Percentiles rank a stretch among this genome's conserved stretches.
These are phyloP conservation scores for Scaptomyza polygonia DNA, from an alignment of 2,888 invertebrate genomes.

Conservation along the genomic window DNA sequence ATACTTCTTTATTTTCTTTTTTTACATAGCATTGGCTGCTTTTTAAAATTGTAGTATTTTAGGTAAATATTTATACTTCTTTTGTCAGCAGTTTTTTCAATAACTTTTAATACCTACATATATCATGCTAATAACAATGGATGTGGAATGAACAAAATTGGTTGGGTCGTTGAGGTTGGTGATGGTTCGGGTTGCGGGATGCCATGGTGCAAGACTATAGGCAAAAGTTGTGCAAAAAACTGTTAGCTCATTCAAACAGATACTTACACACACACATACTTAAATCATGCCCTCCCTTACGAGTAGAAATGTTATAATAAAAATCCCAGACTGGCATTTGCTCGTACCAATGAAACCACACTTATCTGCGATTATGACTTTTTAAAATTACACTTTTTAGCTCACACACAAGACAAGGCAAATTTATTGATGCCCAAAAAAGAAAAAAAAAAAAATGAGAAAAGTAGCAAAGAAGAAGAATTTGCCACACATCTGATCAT, in stretches of 20 bases:
- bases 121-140: slow-evolving; percentile 72
- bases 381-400: slow-evolving; percentile 80
- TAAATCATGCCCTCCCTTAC: slow-evolving; percentile 35
- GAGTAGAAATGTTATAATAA: slow-evolving; percentile 75
- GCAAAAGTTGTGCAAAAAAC: slow-evolving; percentile 69
- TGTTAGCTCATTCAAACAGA: slow-evolving; percentile 30
- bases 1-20: slow-evolving; percentile 2
- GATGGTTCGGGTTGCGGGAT: neutral
- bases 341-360: slow-evolving; percentile 78
- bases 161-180: slow-evolving; percentile 33
- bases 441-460: too few relatives aligned
- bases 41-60: slow-evolving; percentile 71
- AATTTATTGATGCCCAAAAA: slow-evolving; percentile 59
- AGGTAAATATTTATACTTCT: slow-evolving; percentile 81
- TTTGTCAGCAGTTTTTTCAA: slow-evolving; percentile 82
- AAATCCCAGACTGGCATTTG: slow-evolving; percentile 65
- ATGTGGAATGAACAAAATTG: slow-evolving; percentile 63
- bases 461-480: slow-evolving; percentile 23
- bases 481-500: slow-evolving; percentile 53
- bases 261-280: slow-evolving; percentile 33
- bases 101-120: slow-evolving; percentile 76
- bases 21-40: slow-evolving; percentile 29
- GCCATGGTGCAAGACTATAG: slow-evolving; percentile 52
- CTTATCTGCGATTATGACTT: slow-evolving; percentile 83
- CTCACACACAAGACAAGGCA: slow-evolving; percentile 60